Base-by-base conservation (phyloP, 2,888 invertebrate genomes). In the Epistrophe grossulariae region DNA sequence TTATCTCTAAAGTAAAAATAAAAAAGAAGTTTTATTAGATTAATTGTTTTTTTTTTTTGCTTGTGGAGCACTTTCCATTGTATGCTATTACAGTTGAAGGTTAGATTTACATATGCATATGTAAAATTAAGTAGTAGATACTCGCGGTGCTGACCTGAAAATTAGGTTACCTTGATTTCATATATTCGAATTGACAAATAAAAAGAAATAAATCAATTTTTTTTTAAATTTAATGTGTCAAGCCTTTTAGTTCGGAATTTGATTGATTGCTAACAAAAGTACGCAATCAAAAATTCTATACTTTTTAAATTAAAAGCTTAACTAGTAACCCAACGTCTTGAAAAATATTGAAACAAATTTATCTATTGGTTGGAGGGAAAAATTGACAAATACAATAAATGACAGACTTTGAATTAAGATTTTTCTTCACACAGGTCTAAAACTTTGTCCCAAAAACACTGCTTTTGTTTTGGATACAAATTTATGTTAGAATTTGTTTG, bases 1-100 rank as follows among this genome's bases (percentile, higher is more conserved):
- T 24, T 15, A 52, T 52, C 52, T 28, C 6, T 2, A 24, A 24
- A 24, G 24, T 2, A 24, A 50, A 52, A 52, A n/a, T n/a, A 1
- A 48, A 48, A 48, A 17, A 17, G 17, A 4, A 9, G 9, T 17
- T 50, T 48, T 50, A 19, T 50, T 50, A 52, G 28, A 52, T 55
- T 28, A 28, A 55, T 55, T 15, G 24, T 15, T 28, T n/a, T n/a
- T n/a, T n/a, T n/a, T n/a, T n/a, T n/a, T 28, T 28, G 8, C 4
- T 55, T 55, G 55, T 55, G 3, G 55, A 55, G 9, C 55, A 55
- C 55, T 55, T 55, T 55, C 55, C 55, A 55, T 55, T 55, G 28
- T 31, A n/a, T 55, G 55, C 7, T 15, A 55, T 35, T 35, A 35
- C 28, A 28, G 28, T 55, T 55, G 28, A 55, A 55, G 55, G 55